Evolutionary conservation across 2,113 vertebrate species (phyloP).

Genomic region (Leptobrachium ailaonicum): DNA sequence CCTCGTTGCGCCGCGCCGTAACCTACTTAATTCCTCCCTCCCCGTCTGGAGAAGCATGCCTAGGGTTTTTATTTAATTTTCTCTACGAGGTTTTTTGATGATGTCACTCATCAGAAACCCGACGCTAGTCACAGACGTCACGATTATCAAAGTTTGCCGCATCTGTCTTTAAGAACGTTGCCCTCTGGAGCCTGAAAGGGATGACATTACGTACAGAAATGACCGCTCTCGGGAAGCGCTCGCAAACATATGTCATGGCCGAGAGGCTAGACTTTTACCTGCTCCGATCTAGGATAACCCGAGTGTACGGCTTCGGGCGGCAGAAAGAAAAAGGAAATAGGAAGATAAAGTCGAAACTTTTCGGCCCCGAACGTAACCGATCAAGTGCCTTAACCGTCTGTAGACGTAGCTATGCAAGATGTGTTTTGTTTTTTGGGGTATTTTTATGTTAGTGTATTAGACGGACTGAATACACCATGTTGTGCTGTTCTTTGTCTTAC

Average conservation of each 20-base stretch:
- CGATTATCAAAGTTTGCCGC: constrained; percentile 27
- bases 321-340: constrained; percentile 57
- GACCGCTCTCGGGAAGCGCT: constrained; percentile 15
- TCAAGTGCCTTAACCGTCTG: constrained; percentile 94
- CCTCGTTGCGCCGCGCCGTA: constrained; percentile 54
- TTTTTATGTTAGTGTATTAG: constrained; percentile 69
- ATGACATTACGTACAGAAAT: neutral
- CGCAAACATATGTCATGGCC: neutral
- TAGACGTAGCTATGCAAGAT: constrained; percentile 97
- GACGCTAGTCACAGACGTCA: constrained; percentile 31
- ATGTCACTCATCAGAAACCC: constrained; percentile 4
- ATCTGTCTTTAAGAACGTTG: constrained; percentile 25
- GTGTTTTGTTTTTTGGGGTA: constrained; percentile 39
- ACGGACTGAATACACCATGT: constrained; percentile 62
- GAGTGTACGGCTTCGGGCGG: constrained; percentile 68
- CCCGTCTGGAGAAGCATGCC: constrained; percentile 39
- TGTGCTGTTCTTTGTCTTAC: constrained; percentile 67
- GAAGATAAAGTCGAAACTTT: constrained; percentile 56
- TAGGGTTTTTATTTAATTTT: constrained; percentile 9
- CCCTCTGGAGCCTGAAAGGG: constrained; percentile 21
- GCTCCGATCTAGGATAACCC: constrained; percentile 38
- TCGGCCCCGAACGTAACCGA: constrained; percentile 66
- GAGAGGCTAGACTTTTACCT: constrained; percentile 25
- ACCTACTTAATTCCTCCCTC: constrained; percentile 15
- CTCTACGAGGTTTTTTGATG: constrained; percentile 27